Evolutionary conservation across 1,140 invertebrate genomes (phyloP).

Genomic region (Philopotamus ludificatus): DNA sequence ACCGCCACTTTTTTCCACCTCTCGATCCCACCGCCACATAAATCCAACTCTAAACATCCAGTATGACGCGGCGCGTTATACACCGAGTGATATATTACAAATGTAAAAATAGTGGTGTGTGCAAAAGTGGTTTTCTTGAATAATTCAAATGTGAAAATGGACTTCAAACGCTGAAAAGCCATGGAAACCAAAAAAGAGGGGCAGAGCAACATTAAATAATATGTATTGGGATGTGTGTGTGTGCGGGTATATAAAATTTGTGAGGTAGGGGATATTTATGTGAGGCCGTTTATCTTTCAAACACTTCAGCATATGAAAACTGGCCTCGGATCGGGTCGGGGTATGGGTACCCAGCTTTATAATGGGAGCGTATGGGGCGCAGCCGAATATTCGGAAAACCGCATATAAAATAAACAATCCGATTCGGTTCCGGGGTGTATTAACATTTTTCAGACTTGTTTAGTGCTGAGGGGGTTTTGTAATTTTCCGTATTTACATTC

Average conservation of each 20-base stretch:
- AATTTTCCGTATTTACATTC: no score
- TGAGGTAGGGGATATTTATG: slow-evolving; percentile 29
- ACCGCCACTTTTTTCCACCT: no score
- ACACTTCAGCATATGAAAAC: slow-evolving; percentile 33
- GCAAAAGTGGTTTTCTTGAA: background rate
- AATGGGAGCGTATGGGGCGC: background rate
- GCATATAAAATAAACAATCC: background rate
- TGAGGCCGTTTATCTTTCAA: slow-evolving; percentile 31
- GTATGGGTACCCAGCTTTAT: slow-evolving; percentile 5
- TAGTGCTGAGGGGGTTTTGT: no score
- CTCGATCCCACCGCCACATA: no score
- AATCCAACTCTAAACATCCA: no score
- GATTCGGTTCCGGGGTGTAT: no score
- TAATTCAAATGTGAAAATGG: background rate
- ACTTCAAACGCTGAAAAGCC: background rate
- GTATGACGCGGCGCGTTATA: no score
- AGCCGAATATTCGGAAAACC: background rate
- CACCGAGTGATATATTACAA: no score
- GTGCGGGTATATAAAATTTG: slow-evolving; percentile 37
- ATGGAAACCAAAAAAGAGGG: slow-evolving; percentile 8
- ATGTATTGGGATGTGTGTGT: slow-evolving; percentile 4
- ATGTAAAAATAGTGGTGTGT: background rate
- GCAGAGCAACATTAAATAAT: slow-evolving; percentile 11
- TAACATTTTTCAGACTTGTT: no score
- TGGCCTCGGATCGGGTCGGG: slow-evolving; percentile 4